phyloP scores from a whole-genome alignment of 2,797 vertebrate genomes.

The Xiphorhynchus erythropygius region DNA sequence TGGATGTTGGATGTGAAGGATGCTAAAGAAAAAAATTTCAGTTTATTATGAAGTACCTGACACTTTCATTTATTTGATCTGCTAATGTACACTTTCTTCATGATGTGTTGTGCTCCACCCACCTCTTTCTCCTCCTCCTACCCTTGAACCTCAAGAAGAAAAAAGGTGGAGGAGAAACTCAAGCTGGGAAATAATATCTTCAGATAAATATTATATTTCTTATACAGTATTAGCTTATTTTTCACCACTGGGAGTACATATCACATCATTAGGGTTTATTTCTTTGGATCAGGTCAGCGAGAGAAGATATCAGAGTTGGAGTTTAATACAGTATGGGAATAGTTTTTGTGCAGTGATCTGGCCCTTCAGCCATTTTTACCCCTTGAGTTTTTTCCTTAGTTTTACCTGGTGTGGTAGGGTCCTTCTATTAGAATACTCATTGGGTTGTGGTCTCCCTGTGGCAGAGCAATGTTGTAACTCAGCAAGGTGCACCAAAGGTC shows the following conservation, averaged over 20 bases:
- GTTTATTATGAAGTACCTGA: neutral
- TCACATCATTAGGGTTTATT: slow-evolving; percentile 97
- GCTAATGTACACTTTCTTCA: neutral
- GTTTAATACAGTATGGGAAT: slow-evolving; percentile 74
- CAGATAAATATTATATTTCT: neutral
- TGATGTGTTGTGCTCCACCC: neutral
- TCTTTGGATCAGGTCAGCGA: slow-evolving; percentile 94
- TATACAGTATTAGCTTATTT: slow-evolving; percentile 39
- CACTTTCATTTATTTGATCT: neutral
- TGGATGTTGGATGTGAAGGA: neutral
- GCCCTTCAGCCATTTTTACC: neutral
- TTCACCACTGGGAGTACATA: slow-evolving; percentile 94
- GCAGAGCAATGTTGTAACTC: neutral
- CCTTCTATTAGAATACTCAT: neutral
- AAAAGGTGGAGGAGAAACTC: neutral
- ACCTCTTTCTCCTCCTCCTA: neutral
- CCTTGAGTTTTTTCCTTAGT: neutral
- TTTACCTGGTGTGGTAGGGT: neutral
- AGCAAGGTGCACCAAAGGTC: neutral
- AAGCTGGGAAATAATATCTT: neutral
- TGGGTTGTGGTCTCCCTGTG: neutral
- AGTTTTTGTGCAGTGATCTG: neutral
- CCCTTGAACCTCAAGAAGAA: neutral
- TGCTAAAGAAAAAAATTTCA: neutral
- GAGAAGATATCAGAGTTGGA: slow-evolving; percentile 97